These are phyloP conservation scores for Hipparchia semele DNA, from an alignment of 2,888 invertebrate species.

Conservation along the genomic window DNA sequence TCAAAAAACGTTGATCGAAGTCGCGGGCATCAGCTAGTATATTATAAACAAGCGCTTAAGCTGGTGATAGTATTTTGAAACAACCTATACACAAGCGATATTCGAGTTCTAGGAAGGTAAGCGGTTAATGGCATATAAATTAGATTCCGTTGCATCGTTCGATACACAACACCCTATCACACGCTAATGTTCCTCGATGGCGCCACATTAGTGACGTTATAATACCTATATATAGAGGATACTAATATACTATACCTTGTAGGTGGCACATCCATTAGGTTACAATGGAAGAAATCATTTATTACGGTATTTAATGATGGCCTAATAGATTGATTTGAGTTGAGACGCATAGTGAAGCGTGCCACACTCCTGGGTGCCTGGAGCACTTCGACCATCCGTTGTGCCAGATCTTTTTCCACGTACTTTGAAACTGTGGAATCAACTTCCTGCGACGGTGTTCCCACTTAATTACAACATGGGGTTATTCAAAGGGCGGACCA, in stretches of 20 bases:
- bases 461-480: too few relatives aligned
- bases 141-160: slow-evolving; percentile 9
- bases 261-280: slow-evolving; percentile 18
- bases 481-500: too few relatives aligned
- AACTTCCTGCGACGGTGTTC: too few relatives aligned
- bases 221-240: background rate
- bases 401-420: too few relatives aligned
- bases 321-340: slow-evolving; percentile 5
- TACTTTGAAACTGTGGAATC: too few relatives aligned
- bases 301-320: slow-evolving; percentile 16
- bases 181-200: slow-evolving; percentile 15
- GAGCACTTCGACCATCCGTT: too few relatives aligned
- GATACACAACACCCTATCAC: slow-evolving; percentile 4
- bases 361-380: too few relatives aligned
- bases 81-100: background rate
- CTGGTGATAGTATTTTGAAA: too few relatives aligned
- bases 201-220: background rate
- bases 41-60: too few relatives aligned
- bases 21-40: too few relatives aligned
- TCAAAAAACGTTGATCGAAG: too few relatives aligned
- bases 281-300: slow-evolving; percentile 2
- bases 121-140: slow-evolving; percentile 16
- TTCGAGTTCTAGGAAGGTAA: background rate
- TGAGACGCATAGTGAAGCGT: too few relatives aligned
- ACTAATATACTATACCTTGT: background rate